Conservation (phyloP, 2,888 invertebrate species). For the Plagodis dolabraria region DNA sequence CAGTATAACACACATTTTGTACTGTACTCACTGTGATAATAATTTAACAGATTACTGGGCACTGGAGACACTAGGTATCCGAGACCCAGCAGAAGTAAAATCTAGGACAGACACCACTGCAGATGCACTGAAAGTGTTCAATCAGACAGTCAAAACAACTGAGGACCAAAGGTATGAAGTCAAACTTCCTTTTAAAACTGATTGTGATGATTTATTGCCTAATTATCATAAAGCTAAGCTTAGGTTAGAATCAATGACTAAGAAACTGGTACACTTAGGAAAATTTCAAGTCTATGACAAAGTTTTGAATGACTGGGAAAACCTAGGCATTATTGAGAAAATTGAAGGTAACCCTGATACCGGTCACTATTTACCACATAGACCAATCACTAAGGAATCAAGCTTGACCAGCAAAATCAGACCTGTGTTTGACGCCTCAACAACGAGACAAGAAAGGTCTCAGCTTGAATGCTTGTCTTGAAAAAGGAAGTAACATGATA, state of each 20-base stretch:
- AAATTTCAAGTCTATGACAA: constrained; percentile 1
- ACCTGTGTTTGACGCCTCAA: no score
- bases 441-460: no score
- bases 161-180: constrained; percentile 2
- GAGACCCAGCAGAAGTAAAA: constrained; percentile 1
- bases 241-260: neutral
- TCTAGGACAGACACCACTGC: neutral
- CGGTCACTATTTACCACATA: constrained; percentile 2
- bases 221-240: neutral
- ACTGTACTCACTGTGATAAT: neutral
- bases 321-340: neutral
- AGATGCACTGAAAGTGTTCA: neutral
- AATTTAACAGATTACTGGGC: constrained; percentile 2
- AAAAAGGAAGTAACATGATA: no score
- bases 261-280: neutral
- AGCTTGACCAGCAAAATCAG: no score
- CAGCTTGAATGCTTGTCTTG: no score
- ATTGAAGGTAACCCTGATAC: no score
- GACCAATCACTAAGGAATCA: neutral
- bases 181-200: neutral
- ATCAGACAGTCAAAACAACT: neutral
- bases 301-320: neutral
- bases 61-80: neutral
- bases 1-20: neutral
- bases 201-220: neutral